phyloP scores from a whole-genome alignment of 2,113 vertebrate species.

The Rattus rattus region DNA sequence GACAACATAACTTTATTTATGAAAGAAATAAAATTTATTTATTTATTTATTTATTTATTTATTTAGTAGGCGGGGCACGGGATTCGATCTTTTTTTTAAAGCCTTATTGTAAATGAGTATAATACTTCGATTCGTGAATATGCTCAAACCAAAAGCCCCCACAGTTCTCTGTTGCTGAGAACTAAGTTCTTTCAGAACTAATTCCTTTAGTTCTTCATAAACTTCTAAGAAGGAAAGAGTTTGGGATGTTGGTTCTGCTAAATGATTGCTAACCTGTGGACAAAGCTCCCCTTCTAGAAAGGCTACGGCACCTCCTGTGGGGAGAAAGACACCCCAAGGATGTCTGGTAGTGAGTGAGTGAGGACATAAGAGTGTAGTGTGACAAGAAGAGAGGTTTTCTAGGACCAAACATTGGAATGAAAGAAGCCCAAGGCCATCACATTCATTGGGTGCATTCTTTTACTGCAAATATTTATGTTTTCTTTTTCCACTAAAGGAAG shows the following conservation, averaged over 20 bases:
- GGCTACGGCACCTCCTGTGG: not conserved
- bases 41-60: not conserved
- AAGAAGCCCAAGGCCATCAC: not conserved
- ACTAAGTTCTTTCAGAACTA: not conserved
- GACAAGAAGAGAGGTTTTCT: not conserved
- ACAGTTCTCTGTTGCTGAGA: not conserved
- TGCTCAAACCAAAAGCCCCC: not conserved
- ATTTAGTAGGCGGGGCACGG: not conserved
- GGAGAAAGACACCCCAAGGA: not conserved
- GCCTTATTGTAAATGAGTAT: not conserved
- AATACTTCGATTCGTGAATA: not conserved
- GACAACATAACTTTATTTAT: not conserved
- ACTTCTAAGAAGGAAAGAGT: not conserved
- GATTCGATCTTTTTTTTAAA: not conserved
- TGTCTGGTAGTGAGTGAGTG: no score
- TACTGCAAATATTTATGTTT: constrained; percentile 29
- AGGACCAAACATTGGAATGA: not conserved
- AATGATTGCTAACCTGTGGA: fast-evolving
- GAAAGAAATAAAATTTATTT: not conserved
- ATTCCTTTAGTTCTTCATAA: not conserved
- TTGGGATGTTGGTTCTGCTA: no score
- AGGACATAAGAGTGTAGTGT: not conserved
- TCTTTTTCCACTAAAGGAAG: not conserved
- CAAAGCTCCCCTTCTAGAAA: not conserved
- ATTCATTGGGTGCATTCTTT: not conserved